Percentiles rank a stretch among this genome's conserved stretches.
Conservation (phyloP, 2,113 vertebrate genomes). For the Etia nguti region DNA sequence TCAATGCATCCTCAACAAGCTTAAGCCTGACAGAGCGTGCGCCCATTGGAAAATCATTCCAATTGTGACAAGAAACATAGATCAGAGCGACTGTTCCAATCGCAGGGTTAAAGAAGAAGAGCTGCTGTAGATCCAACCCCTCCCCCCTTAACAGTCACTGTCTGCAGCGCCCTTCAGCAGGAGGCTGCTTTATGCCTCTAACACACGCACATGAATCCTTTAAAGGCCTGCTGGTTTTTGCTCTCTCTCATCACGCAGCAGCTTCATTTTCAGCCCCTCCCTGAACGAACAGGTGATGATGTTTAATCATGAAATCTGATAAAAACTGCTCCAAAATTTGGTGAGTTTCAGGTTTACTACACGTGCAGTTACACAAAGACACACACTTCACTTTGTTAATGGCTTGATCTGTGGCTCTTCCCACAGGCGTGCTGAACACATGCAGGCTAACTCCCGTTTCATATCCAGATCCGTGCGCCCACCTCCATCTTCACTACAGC, state of each 20-base stretch:
- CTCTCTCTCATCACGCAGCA: neutral
- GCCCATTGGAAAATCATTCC: neutral
- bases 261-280: neutral
- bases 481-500: neutral
- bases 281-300: neutral
- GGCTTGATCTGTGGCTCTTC: neutral
- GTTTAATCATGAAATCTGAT: neutral
- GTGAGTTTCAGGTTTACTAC: neutral
- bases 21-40: accelerated
- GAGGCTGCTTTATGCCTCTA: neutral
- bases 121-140: neutral
- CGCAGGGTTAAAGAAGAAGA: neutral
- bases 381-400: accelerated
- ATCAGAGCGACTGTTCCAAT: neutral
- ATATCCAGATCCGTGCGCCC: neutral
- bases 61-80: neutral
- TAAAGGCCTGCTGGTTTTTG: neutral
- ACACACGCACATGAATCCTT: neutral
- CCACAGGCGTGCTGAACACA: neutral
- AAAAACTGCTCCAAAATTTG: neutral
- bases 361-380: neutral
- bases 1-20: neutral
- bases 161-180: neutral
- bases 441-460: accelerated
- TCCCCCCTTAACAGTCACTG: neutral